Evolutionary conservation across 2,113 vertebrate species (phyloP).

Genomic region (Neolamprologus hecqui): DNA sequence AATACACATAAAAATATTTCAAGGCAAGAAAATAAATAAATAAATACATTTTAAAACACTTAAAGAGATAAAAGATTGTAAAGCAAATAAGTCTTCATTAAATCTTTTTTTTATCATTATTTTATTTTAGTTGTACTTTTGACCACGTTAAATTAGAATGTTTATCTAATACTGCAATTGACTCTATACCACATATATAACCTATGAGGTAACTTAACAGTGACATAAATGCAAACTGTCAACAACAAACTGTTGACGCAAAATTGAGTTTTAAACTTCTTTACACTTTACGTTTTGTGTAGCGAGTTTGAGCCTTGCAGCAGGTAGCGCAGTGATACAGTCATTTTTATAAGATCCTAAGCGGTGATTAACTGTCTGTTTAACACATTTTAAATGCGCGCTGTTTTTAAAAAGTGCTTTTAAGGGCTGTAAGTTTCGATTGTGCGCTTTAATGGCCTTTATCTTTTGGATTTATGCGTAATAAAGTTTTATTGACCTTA

Average conservation of each 20-base stretch:
- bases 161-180: not conserved
- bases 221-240: not conserved
- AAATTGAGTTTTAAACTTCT: not conserved
- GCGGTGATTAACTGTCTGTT: not conserved
- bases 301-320: not conserved
- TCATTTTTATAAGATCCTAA: not conserved
- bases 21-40: not conserved
- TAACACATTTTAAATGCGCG: not conserved
- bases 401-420: not conserved
- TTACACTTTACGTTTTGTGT: not conserved
- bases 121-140: not conserved
- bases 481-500: not conserved
- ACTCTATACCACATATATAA: not conserved
- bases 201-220: not conserved
- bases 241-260: not conserved
- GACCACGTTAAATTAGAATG: not conserved
- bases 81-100: not conserved
- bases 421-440: not conserved
- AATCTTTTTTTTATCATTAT: not conserved
- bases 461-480: not conserved
- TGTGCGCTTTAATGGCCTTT: not conserved
- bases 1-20: not conserved
- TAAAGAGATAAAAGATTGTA: not conserved
- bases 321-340: not conserved
- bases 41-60: not conserved